phyloP scores from a whole-genome alignment of 2,113 vertebrate species.

The Pelodiscus sinensis region DNA sequence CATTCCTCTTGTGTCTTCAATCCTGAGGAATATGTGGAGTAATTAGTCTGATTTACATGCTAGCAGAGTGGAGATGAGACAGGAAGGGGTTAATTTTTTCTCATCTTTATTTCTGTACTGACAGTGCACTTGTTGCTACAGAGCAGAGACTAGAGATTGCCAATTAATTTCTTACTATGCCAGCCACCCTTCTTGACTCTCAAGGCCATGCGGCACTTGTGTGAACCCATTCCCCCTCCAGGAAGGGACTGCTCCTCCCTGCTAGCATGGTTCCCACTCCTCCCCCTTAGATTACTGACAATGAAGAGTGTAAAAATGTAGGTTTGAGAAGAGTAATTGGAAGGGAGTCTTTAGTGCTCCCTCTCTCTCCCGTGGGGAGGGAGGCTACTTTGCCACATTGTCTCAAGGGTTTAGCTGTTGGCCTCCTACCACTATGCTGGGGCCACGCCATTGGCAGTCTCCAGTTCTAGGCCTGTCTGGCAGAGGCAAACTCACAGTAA shows the following conservation, averaged over 20 bases:
- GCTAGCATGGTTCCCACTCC: neutral
- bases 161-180: constrained; percentile 1
- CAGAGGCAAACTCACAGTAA: no score
- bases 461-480: no score
- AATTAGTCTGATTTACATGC: neutral
- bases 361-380: no score
- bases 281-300: neutral
- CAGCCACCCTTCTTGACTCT: constrained; percentile 18
- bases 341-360: neutral
- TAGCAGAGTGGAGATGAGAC: constrained; percentile 3
- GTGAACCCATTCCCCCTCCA: constrained; percentile 10
- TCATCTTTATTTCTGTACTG: constrained; percentile 24
- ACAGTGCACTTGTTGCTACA: neutral
- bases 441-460: no score
- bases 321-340: neutral
- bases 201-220: neutral
- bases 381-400: no score
- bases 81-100: fast-evolving
- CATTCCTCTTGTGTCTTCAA: constrained; percentile 8
- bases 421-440: no score
- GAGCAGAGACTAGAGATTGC: neutral
- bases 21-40: constrained; percentile 12
- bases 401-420: no score
- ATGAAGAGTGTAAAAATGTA: neutral
- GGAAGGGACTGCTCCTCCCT: constrained; percentile 16